Percentiles rank a stretch among this genome's conserved stretches.
Evolutionary conservation across 1,140 invertebrate species (phyloP).

Genomic region (Lepidotrigona ventralis): DNA sequence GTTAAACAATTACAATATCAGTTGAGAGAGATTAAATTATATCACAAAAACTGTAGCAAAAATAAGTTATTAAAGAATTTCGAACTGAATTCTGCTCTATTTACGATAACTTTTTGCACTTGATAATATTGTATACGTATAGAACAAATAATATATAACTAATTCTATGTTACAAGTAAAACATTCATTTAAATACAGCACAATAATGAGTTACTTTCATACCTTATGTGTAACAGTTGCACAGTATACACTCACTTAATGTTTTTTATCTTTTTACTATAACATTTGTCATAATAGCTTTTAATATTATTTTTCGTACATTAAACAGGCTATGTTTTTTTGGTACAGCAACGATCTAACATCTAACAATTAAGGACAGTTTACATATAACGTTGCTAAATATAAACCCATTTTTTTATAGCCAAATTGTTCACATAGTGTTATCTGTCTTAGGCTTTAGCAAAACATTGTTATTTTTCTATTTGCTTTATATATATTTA

Average conservation of each 20-base stretch:
- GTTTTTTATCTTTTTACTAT: conserved; percentile 43
- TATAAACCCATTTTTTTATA: conserved; percentile 56
- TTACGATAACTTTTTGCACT: not conserved
- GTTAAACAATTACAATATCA: not conserved
- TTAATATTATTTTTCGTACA: conserved; percentile 54
- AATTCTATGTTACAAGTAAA: conserved; percentile 42
- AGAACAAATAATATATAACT: conserved; percentile 30
- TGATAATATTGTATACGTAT: not conserved
- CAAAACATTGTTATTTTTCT: conserved; percentile 40
- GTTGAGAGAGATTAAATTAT: not conserved
- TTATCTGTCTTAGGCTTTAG: conserved; percentile 43
- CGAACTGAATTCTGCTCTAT: not conserved
- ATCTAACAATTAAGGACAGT: conserved; percentile 65
- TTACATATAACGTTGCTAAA: conserved; percentile 61
- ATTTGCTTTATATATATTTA: conserved; percentile 34
- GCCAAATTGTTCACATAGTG: conserved; percentile 49
- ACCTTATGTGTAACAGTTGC: conserved; percentile 59
- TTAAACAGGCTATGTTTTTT: conserved; percentile 62
- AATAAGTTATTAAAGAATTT: not conserved
- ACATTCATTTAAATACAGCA: conserved; percentile 52
- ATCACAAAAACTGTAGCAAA: conserved; percentile 25
- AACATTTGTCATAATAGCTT: conserved; percentile 60
- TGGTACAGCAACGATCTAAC: conserved; percentile 65
- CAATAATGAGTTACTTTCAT: conserved; percentile 54
- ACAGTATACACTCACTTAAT: conserved; percentile 56